phyloP scores from a whole-genome alignment of 2,797 vertebrate species.

The Helarctos malayanus region DNA sequence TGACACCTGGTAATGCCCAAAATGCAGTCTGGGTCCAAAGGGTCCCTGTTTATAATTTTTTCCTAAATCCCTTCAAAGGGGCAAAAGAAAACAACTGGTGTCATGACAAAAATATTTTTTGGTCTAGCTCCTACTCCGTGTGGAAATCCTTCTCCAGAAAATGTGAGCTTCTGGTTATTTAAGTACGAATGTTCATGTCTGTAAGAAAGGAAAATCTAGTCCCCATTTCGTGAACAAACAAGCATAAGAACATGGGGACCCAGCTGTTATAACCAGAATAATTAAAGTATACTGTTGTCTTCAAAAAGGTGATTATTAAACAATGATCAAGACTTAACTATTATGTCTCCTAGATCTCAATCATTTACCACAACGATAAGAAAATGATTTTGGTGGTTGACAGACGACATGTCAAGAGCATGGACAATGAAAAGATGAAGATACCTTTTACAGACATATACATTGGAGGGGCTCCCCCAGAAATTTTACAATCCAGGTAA shows the following conservation, averaged over 20 bases:
- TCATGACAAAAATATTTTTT: background rate
- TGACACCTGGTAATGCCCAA: background rate
- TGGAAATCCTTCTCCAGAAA: background rate
- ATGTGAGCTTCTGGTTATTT: background rate
- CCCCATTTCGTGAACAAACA: slow-evolving; percentile 15
- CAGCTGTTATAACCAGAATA: background rate
- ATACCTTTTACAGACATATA: slow-evolving; percentile 97
- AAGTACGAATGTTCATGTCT: background rate
- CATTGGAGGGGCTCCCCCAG: slow-evolving; percentile 95
- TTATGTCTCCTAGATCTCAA: slow-evolving; percentile 93
- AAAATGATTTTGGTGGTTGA: slow-evolving; percentile 98
- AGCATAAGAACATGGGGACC: background rate
- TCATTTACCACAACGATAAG: slow-evolving; percentile 99
- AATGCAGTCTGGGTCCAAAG: background rate
- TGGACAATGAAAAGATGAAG: slow-evolving; percentile 95
- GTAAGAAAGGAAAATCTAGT: background rate
- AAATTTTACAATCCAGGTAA: slow-evolving; percentile 93
- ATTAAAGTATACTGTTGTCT: background rate
- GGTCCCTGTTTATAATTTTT: background rate
- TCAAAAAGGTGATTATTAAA: background rate
- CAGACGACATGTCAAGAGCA: slow-evolving; percentile 95
- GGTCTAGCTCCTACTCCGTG: background rate
- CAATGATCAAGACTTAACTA: background rate
- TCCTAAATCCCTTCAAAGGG: background rate
- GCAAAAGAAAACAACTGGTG: background rate